A percentile compares a stretch with the other conserved stretches of the same genome.
phyloP scores from a whole-genome alignment of 2,113 vertebrate species.

The Todiramphus saurophagus region DNA sequence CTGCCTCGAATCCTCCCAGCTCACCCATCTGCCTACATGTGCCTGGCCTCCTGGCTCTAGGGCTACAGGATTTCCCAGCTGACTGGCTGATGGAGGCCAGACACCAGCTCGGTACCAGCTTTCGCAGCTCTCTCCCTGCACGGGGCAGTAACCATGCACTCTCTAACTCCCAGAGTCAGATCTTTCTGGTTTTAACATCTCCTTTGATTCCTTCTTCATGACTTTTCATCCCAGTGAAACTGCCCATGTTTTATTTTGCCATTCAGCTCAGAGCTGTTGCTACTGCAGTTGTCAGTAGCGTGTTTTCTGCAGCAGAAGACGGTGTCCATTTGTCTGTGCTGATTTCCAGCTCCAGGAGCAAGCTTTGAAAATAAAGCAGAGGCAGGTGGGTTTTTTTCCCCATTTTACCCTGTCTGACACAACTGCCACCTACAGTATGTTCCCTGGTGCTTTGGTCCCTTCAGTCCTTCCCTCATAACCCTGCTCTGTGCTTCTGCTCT shows the following conservation, averaged over 20 bases:
- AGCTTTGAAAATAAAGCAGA: background rate
- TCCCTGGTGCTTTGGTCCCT: too few relatives aligned
- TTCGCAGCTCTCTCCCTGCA: background rate
- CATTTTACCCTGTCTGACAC: background rate
- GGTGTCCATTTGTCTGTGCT: background rate
- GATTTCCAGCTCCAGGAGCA: background rate
- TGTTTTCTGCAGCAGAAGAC: background rate
- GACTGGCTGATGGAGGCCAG: background rate
- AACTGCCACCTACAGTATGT: background rate
- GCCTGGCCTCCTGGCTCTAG: background rate
- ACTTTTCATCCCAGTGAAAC: background rate
- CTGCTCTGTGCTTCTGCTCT: background rate
- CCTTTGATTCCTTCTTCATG: background rate
- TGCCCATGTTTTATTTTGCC: background rate
- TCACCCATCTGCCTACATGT: background rate
- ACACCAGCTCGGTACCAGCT: background rate
- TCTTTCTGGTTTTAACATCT: background rate
- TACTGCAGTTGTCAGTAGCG: background rate
- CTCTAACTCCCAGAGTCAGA: too few relatives aligned
- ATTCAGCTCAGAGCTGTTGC: background rate
- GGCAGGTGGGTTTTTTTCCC: accelerated
- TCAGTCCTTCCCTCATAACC: background rate
- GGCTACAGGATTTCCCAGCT: background rate
- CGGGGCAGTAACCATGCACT: background rate
- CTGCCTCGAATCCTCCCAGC: background rate